phyloP scores from a whole-genome alignment of 2,888 invertebrate genomes.

The Folsomia manolachei region DNA sequence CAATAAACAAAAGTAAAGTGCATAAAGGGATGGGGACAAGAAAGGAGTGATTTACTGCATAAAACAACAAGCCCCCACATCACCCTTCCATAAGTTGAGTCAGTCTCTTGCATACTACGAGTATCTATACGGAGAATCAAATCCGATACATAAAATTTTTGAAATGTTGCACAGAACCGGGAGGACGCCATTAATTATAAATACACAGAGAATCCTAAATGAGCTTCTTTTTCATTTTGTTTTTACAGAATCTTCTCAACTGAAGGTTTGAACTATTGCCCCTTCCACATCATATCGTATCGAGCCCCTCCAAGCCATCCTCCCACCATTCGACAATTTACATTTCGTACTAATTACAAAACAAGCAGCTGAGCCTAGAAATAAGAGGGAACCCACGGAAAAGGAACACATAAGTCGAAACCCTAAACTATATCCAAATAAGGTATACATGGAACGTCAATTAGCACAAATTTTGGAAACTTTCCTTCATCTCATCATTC shows the following conservation, averaged over 20 bases:
- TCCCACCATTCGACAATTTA: not conserved
- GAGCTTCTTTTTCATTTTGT: slow-evolving; percentile 3
- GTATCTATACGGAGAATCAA: not conserved
- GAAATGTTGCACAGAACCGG: no score
- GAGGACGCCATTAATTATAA: slow-evolving; percentile 3
- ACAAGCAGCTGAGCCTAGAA: not conserved
- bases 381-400: no score
- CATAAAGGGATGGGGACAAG: no score
- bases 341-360: not conserved
- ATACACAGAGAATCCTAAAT: slow-evolving; percentile 18
- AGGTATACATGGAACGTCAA: not conserved
- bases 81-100: no score
- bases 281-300: not conserved
- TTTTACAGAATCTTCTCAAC: not conserved
- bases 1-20: no score
- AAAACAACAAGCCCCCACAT: no score
- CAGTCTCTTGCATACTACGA: no score
- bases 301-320: not conserved
- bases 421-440: not conserved
- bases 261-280: slow-evolving; percentile 6
- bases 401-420: no score
- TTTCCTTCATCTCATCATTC: not conserved
- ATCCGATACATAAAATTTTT: no score
- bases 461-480: not conserved
- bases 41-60: no score